Evolutionary conservation across 2,797 vertebrate species (phyloP), one percentile per base, ranked within the genome.

Genomic region (Anguilla anguilla): DNA sequence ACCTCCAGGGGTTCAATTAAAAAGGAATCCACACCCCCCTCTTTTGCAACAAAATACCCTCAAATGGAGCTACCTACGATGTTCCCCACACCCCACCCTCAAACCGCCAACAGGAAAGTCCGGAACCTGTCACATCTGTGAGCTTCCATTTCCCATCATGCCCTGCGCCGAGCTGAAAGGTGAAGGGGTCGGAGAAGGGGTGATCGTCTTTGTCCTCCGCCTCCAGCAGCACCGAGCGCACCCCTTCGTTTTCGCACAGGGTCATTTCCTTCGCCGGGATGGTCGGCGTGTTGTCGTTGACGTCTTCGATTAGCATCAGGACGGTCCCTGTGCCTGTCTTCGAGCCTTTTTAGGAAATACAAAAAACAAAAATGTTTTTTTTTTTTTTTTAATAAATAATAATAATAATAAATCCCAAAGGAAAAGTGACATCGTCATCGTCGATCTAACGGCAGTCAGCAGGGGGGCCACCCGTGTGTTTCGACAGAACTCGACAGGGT

Each of bases 271-370:
- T 89, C 0, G 31, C 59, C 6, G n/a, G 0, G 25, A 97, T 89
- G 0, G 88, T 53, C 0, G 97, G 97, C 1, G 86, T 5, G 84
- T 97, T 96, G 88, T 97, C 97, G 86, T 97, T 97, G 7, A 93
- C 89, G 87, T 97, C 96, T 28, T 94, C 90, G 1, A 97, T 90
- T 90, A 91, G 90, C 89, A 97, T 92, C 6, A 96, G 87, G 31
- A 98, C 88, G 1, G 94, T 97, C 85, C 97, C 97, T 2, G 95
- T 96, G 79, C 96, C 96, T 5, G 94, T 94, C 92, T 96, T 96
- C 35, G 94, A 94, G 93, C 89, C 97, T 98, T 88, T 35, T 35
- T 35, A 35, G 0, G 11, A 92, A n/a, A 92, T 13, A 39, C 9
- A 5, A 7, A 72, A 74, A 35, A 13, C 2, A 31, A 28, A 61